A percentile compares a stretch with the other conserved stretches of the same genome.
Evolutionary conservation across 2,113 vertebrate genomes (phyloP).

Genomic region (Pterocles orientalis): DNA sequence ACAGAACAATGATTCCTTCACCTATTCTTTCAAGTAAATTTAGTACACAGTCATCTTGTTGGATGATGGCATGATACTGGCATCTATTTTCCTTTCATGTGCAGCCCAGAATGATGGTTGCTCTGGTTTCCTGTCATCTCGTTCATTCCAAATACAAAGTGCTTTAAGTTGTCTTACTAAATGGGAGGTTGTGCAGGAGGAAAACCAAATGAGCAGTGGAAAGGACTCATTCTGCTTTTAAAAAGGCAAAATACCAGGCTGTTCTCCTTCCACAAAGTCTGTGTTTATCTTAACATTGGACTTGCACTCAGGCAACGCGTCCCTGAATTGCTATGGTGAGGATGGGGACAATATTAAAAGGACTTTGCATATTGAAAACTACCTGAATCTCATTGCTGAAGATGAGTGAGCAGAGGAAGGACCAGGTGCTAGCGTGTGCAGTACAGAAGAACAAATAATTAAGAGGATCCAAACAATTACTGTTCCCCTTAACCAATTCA

Average conservation of each 20-base stretch:
- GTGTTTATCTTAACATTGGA: background rate
- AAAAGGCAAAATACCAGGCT: background rate
- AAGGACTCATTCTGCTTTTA: background rate
- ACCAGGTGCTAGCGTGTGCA: background rate
- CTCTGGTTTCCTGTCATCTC: background rate
- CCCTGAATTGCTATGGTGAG: background rate
- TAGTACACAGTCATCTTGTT: background rate
- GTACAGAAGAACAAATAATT: background rate
- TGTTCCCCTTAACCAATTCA: background rate
- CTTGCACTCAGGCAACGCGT: background rate
- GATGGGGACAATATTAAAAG: background rate
- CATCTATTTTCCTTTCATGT: background rate
- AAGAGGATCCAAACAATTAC: background rate
- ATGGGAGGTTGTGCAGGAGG: background rate
- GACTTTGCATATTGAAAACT: background rate
- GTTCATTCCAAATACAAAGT: background rate
- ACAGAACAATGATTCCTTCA: background rate
- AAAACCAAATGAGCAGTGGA: background rate
- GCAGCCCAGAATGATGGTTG: background rate
- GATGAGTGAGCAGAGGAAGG: background rate
- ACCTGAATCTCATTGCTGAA: background rate
- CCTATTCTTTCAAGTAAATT: background rate
- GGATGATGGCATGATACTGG: background rate
- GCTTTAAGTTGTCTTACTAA: background rate
- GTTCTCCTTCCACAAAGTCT: background rate